These are phyloP conservation scores for Philopedon plagiatum DNA, from an alignment of 2,888 invertebrate genomes.

Conservation along the genomic window DNA sequence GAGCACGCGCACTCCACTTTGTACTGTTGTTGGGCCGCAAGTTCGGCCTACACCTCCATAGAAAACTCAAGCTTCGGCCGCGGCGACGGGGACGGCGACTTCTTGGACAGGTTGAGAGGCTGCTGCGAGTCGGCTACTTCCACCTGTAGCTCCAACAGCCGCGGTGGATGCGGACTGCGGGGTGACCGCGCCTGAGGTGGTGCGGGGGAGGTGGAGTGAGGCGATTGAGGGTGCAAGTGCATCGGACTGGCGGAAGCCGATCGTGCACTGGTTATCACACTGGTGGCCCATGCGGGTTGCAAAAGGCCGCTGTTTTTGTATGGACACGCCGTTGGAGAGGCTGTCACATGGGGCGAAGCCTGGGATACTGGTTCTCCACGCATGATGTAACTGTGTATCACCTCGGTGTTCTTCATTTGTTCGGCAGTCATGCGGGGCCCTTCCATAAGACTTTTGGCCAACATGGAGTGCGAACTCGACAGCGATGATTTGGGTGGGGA, in stretches of 20 bases:
- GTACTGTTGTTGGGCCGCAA: conserved; percentile 61
- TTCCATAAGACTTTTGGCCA: conserved; percentile 92
- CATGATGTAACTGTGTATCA: conserved; percentile 94
- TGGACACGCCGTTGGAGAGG: conserved; percentile 70
- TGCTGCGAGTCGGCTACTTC: conserved; percentile 86
- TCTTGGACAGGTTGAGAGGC: conserved; percentile 91
- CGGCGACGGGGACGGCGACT: conserved; percentile 84
- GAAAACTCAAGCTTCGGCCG: conserved; percentile 70
- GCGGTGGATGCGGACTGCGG: conserved; percentile 67
- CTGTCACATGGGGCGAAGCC: conserved; percentile 71
- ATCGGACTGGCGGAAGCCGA: conserved; percentile 69
- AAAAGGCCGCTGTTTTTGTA: conserved; percentile 62
- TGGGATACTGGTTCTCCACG: conserved; percentile 71
- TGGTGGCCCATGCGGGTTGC: conserved; percentile 71
- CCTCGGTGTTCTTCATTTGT: conserved; percentile 91
- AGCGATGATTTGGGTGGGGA: conserved; percentile 72
- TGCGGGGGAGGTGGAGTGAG: conserved; percentile 69
- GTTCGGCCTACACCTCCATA: conserved; percentile 64
- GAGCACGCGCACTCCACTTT: conserved; percentile 63
- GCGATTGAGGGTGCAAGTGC: conserved; percentile 67
- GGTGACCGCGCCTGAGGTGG: conserved; percentile 65
- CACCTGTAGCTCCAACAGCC: conserved; percentile 81
- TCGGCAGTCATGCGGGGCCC: conserved; percentile 95
- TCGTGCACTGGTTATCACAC: conserved; percentile 73
- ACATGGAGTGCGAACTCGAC: conserved; percentile 89